Conservation (phyloP, 2,888 invertebrate genomes). For the Fabriciana adippe region DNA sequence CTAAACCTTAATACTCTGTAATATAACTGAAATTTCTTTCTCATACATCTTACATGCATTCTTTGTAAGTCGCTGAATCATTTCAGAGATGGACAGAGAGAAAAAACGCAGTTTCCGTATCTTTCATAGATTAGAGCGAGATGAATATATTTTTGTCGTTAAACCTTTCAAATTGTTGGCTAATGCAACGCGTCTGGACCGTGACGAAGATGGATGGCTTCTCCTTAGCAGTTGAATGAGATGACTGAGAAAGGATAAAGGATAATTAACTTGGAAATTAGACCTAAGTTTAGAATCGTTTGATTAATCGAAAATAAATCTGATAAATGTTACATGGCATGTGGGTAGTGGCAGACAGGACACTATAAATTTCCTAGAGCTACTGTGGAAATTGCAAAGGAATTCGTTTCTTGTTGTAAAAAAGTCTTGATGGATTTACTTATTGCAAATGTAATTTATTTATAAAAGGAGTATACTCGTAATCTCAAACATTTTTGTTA, state of each 20-base stretch:
- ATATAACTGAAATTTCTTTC: constrained; percentile 40
- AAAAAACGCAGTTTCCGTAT: constrained; percentile 48
- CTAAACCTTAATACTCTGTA: constrained; percentile 36
- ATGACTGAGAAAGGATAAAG: constrained; percentile 50
- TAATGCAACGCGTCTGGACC: constrained; percentile 68
- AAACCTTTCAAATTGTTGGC: constrained; percentile 56
- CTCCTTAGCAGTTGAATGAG: constrained; percentile 69
- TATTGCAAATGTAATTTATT: not conserved
- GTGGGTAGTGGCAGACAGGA: constrained; percentile 5
- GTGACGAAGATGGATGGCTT: constrained; percentile 77
- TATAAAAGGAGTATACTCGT: not conserved
- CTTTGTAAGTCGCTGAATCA: constrained; percentile 71
- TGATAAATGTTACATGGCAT: constrained; percentile 29
- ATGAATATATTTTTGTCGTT: constrained; percentile 49
- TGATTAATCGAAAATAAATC: constrained; percentile 28
- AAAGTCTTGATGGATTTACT: not conserved
- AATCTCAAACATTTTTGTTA: not conserved
- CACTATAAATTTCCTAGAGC: not conserved
- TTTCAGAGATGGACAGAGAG: constrained; percentile 62
- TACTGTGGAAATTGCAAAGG: constrained; percentile 1
- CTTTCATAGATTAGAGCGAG: constrained; percentile 54
- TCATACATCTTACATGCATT: constrained; percentile 49
- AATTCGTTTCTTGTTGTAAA: constrained; percentile 2
- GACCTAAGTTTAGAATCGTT: constrained; percentile 38
- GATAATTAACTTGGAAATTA: constrained; percentile 45